A percentile compares a stretch with the other conserved stretches of the same genome.
phyloP scores from a whole-genome alignment of 2,113 vertebrate genomes.

The Microcebus ravelobensis region DNA sequence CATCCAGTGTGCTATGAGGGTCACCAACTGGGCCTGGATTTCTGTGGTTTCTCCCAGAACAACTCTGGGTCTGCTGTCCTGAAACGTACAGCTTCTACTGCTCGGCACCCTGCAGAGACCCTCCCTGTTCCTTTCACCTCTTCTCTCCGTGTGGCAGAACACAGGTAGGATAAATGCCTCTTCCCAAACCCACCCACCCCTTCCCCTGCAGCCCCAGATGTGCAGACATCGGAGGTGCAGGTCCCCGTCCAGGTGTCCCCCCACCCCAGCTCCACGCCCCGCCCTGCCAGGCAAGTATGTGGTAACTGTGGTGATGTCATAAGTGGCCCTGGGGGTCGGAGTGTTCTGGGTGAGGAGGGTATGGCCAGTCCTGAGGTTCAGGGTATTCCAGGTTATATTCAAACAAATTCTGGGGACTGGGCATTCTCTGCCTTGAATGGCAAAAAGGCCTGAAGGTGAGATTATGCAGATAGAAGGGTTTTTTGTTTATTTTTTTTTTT shows the following conservation, averaged over 20 bases:
- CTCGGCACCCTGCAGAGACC: background rate
- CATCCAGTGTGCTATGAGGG: background rate
- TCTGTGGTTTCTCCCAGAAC: background rate
- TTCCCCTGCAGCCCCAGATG: rapidly evolving
- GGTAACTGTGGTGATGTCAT: background rate
- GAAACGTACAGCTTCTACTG: background rate
- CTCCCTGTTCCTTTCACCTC: too few relatives aligned
- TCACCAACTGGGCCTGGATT: background rate
- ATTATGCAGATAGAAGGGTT: background rate
- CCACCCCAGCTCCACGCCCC: background rate
- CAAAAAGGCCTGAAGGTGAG: background rate
- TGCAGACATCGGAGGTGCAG: background rate
- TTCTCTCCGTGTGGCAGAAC: background rate
- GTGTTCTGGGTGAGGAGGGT: background rate
- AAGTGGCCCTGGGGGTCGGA: too few relatives aligned
- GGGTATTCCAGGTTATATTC: background rate
- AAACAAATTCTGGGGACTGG: background rate
- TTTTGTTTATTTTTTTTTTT: too few relatives aligned
- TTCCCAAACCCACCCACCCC: background rate
- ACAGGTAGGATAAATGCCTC: background rate
- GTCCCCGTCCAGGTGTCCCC: too few relatives aligned
- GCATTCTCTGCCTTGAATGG: background rate
- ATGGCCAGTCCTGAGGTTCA: background rate
- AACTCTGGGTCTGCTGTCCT: background rate
- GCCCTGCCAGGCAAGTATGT: too few relatives aligned